Percentiles rank a stretch among this genome's conserved stretches.
Evolutionary conservation across 2,113 vertebrate genomes (phyloP).

Genomic region (Etia nguti): DNA sequence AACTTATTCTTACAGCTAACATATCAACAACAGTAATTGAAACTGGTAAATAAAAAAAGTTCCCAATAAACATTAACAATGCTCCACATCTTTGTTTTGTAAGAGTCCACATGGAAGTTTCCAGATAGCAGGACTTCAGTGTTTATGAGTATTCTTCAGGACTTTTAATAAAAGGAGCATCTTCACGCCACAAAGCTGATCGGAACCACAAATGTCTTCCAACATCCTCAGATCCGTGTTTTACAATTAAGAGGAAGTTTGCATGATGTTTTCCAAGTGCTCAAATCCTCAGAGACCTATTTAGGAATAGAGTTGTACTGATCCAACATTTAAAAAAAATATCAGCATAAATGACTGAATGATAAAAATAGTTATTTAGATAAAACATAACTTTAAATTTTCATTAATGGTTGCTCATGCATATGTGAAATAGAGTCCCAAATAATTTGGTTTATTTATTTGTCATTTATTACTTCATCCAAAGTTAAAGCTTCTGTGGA

Average conservation of each 20-base stretch:
- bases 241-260: not conserved
- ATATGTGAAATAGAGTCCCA: not conserved
- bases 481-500: not conserved
- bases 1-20: not conserved
- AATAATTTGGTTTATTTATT: not conserved
- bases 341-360: not conserved
- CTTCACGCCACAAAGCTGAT: rapidly evolving
- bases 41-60: not conserved
- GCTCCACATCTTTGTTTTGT: not conserved
- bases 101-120: not conserved
- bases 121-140: not conserved
- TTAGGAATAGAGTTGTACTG: not conserved
- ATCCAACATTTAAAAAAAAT: not conserved
- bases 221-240: not conserved
- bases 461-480: not conserved
- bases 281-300: not conserved
- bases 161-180: not conserved
- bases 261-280: not conserved
- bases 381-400: not conserved
- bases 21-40: not conserved
- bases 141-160: not conserved
- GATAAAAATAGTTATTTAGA: not conserved
- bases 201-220: not conserved
- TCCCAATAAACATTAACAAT: not conserved
- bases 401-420: not conserved